These are phyloP conservation scores for Palythoa grandiflora DNA, from an alignment of 92 coral and sea anemone genomes.

Conservation along the genomic window DNA sequence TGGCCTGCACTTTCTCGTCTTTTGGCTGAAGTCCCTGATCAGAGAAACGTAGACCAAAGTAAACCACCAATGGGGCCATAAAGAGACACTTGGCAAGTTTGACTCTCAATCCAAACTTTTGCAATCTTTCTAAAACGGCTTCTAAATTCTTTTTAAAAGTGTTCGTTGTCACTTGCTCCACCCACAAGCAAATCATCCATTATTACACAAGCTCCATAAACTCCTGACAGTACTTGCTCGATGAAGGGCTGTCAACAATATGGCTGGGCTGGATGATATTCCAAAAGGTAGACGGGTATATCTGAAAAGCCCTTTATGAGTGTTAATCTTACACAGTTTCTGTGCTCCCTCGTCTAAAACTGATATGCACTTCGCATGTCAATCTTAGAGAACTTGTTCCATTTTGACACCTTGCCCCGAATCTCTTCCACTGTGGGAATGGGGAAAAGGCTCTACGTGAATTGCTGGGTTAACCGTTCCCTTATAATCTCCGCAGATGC, in stretches of 20 bases:
- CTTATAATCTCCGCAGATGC: slow-evolving; percentile 48
- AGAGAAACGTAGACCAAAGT: slow-evolving; percentile 42
- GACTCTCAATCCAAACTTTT: slow-evolving; percentile 42
- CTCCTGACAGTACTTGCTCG: slow-evolving; percentile 46
- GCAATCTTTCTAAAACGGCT: slow-evolving; percentile 19
- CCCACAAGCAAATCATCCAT: slow-evolving; percentile 47
- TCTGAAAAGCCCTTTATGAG: slow-evolving; percentile 41
- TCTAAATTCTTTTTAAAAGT: slow-evolving; percentile 31
- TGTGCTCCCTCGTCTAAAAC: slow-evolving; percentile 28
- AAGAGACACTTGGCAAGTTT: slow-evolving; percentile 41
- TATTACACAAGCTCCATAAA: slow-evolving; percentile 39
- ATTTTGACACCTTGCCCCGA: slow-evolving; percentile 25
- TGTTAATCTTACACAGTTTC: slow-evolving; percentile 44
- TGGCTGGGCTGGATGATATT: slow-evolving; percentile 51
- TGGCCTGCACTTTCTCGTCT: slow-evolving; percentile 21
- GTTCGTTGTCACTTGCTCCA: slow-evolving; percentile 24
- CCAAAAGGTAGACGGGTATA: slow-evolving; percentile 54
- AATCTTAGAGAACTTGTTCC: slow-evolving; percentile 28
- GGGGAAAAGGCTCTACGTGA: slow-evolving; percentile 9
- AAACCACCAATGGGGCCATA: slow-evolving; percentile 25
- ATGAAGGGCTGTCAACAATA: slow-evolving; percentile 47
- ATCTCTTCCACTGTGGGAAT: slow-evolving; percentile 44
- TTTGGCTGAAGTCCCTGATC: slow-evolving; percentile 1
- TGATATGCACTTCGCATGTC: slow-evolving; percentile 45
- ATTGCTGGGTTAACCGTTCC: slow-evolving; percentile 49